Conservation (phyloP, 2,797 vertebrate genomes). For the Lycodopsis pacificus region DNA sequence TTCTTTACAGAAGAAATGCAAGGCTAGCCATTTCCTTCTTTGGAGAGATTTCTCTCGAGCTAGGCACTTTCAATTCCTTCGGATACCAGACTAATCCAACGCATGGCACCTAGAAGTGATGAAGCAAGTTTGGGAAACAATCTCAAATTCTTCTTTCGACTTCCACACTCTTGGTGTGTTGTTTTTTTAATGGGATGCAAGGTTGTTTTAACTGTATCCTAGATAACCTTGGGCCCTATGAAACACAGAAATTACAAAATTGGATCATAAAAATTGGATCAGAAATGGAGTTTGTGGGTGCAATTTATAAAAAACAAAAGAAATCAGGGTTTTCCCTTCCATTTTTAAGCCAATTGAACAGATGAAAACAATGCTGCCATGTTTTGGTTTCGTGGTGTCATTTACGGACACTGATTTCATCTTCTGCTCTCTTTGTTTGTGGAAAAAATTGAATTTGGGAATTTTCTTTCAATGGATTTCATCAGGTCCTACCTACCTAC, state of each 20-base stretch:
- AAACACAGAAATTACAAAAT: background rate
- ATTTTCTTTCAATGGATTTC: background rate
- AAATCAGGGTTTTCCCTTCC: too few species aligned
- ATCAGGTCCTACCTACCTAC: background rate
- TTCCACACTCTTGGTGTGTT: background rate
- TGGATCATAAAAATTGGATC: background rate
- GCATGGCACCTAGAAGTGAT: constrained; percentile 30
- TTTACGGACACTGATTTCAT: too few species aligned
- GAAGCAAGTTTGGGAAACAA: constrained; percentile 28
- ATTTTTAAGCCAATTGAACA: background rate
- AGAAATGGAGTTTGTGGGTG: background rate
- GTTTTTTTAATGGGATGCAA: background rate
- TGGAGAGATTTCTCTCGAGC: constrained; percentile 49
- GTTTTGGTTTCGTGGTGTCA: background rate
- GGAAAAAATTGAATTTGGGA: too few species aligned
- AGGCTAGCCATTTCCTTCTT: constrained; percentile 44
- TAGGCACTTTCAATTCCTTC: constrained; percentile 37
- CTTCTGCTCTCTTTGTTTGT: too few species aligned
- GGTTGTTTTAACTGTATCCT: background rate
- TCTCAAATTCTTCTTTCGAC: constrained; percentile 13
- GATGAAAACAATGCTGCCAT: background rate
- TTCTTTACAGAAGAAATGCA: constrained; percentile 49
- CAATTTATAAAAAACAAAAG: too few species aligned
- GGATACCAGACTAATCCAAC: constrained; percentile 57
- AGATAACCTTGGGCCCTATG: background rate